These are phyloP conservation scores for Labeo calbasu DNA, from an alignment of 2,797 vertebrate species.

Conservation along the genomic window DNA sequence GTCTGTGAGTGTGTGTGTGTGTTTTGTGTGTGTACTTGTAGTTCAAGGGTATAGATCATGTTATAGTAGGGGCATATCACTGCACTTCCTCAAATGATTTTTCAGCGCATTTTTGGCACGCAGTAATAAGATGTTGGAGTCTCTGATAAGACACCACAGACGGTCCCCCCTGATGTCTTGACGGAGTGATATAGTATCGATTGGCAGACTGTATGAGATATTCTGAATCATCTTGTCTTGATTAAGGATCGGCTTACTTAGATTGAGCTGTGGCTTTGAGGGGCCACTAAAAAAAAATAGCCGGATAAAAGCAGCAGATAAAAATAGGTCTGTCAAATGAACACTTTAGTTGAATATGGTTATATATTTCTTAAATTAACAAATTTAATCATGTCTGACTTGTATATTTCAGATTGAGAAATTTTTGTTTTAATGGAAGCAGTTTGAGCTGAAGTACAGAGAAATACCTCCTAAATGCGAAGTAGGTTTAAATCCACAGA, in stretches of 20 bases:
- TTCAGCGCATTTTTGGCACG: conserved; percentile 39
- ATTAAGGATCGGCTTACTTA: conserved; percentile 38
- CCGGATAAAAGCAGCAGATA: background rate
- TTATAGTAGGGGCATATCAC: conserved; percentile 48
- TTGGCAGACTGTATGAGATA: conserved; percentile 26
- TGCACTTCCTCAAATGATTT: conserved; percentile 26
- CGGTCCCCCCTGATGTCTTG: conserved; percentile 33
- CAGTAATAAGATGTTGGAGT: conserved; percentile 42
- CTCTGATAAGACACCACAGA: conserved; percentile 48
- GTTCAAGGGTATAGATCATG: conserved; percentile 55
- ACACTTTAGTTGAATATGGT: conserved; percentile 8
- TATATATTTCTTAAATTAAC: background rate
- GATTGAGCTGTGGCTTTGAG: conserved; percentile 6
- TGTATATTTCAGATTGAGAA: background rate
- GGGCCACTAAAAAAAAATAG: background rate
- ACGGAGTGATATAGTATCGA: conserved; percentile 54
- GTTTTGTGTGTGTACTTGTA: conserved; percentile 35
- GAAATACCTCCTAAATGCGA: background rate
- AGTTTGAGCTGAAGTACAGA: background rate
- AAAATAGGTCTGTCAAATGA: background rate
- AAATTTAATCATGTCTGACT: background rate
- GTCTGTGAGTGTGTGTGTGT: conserved; percentile 24
- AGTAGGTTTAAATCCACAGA: background rate
- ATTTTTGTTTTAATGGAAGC: background rate
- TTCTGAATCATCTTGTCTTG: conserved; percentile 44